These are phyloP conservation scores for Autographa pulchrina DNA, from an alignment of 2,888 invertebrate species.

Conservation along the genomic window DNA sequence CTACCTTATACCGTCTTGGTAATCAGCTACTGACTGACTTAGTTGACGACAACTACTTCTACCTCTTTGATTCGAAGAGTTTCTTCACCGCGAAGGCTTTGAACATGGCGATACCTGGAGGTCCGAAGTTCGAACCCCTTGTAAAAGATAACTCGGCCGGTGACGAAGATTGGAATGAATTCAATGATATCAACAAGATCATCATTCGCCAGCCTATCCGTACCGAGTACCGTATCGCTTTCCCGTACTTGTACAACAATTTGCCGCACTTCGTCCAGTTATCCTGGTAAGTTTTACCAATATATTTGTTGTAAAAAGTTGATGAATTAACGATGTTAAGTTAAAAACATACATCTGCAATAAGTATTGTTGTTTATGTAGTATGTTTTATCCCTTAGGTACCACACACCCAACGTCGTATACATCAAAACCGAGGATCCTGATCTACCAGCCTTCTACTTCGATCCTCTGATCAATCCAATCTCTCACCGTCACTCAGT, in stretches of 20 bases:
- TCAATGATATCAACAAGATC: slow-evolving; percentile 99
- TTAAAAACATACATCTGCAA: not conserved
- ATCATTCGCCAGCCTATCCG: slow-evolving; percentile 99
- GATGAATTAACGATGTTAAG: not conserved
- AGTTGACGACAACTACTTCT: slow-evolving; percentile 99
- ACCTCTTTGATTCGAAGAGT: slow-evolving; percentile 99
- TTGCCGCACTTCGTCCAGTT: slow-evolving; percentile 99
- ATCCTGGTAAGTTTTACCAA: slow-evolving; percentile 94
- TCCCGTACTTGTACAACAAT: slow-evolving; percentile 99
- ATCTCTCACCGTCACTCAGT: slow-evolving; percentile 98
- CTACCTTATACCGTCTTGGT: slow-evolving; percentile 98
- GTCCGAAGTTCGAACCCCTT: slow-evolving; percentile 99
- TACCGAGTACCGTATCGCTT: slow-evolving; percentile 99
- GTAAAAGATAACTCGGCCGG: slow-evolving; percentile 99
- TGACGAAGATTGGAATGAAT: slow-evolving; percentile 99
- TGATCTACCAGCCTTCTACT: slow-evolving; percentile 99
- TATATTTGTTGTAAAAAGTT: not conserved
- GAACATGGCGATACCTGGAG: slow-evolving; percentile 99
- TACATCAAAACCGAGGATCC: slow-evolving; percentile 99
- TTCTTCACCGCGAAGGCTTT: slow-evolving; percentile 99
- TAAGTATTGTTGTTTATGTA: not conserved
- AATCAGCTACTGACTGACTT: slow-evolving; percentile 99
- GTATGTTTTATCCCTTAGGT: slow-evolving; percentile 90
- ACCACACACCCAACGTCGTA: slow-evolving; percentile 99
- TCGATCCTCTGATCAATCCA: slow-evolving; percentile 99